Base-by-base conservation (phyloP, 2,888 invertebrate genomes). In the Ceriagrion tenellum region DNA sequence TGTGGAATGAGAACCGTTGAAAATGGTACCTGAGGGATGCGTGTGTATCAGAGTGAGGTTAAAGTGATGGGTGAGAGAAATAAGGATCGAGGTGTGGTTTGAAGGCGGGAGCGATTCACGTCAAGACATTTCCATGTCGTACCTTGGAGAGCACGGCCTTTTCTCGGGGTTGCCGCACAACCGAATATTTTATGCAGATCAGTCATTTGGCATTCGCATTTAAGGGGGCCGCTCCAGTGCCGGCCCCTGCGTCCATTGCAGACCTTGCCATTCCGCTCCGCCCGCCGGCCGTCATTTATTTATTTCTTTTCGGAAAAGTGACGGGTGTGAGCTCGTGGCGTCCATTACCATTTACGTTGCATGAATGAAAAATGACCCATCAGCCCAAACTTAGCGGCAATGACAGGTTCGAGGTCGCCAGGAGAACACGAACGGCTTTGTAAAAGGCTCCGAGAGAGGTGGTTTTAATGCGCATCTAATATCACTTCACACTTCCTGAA, bases 101-200 rank as follows among this genome's bases (percentile, higher is more conserved):
- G 26, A 26, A 0, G 26, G 4, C n/a, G 8, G n/a, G 23, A 10
- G 12, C 26, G 69, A 69, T 69, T n/a, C n/a, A 26, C n/a, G 69
- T 8, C 69, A 69, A 69, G 69, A 69, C 8, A 69, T 69, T 69
- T 10, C 69, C 69, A 69, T 8, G 69, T 26, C 26, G 69, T 69
- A 26, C 69, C 69, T 8, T n/a, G 8, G 23, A 69, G 69, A 69
- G 69, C 69, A 26, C 69, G n/a, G 26, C 8, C 23, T 26, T n/a
- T 69, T n/a, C 69, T n/a, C 69, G 69, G n/a, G 16, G 23, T 81
- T 81, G 81, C 81, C 18, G 16, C n/a, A 18, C 81, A 35, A 13
- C 81, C 81, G 81, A 81, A 81, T 81, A 81, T 81, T 81, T 81
- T 81, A 81, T 81, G 81, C 81, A 35, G 81, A 81, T 81, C 81